Conservation (phyloP, 2,888 invertebrate species). For the Coenonympha arcania region DNA sequence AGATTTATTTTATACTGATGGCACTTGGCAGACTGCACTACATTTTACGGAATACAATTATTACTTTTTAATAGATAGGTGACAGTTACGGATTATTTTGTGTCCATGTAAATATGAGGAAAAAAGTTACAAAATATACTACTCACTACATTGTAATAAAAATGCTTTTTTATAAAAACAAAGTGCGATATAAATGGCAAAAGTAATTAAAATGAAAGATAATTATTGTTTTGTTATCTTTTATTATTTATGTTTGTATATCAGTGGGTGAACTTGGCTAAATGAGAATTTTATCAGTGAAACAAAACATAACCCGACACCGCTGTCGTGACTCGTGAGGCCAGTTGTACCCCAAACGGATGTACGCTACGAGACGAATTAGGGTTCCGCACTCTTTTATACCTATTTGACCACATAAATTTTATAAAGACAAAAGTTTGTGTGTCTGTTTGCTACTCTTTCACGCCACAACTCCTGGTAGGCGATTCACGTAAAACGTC, state of each 20-base stretch:
- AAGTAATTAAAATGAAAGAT: conserved; percentile 9
- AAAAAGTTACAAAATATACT: no score
- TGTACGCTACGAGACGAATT: conserved; percentile 18
- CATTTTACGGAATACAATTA: neutral
- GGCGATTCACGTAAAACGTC: no score
- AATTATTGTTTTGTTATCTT: conserved; percentile 7
- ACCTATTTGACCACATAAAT: no score
- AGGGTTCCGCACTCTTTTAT: neutral
- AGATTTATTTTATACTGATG: neutral
- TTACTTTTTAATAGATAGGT: no score
- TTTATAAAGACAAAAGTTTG: no score
- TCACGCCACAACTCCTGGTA: no score
- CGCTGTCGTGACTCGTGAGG: conserved; percentile 32
- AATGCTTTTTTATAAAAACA: no score
- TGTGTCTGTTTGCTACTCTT: no score
- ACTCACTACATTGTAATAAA: no score
- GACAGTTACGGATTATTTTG: no score
- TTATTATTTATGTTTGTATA: conserved; percentile 14
- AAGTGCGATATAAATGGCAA: conserved; percentile 8
- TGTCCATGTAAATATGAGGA: no score
- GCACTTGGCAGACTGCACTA: neutral
- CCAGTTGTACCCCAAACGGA: conserved; percentile 36
- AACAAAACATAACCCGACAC: conserved; percentile 27
- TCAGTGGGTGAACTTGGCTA: conserved; percentile 16
- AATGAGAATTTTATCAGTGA: conserved; percentile 15